Base-by-base conservation (phyloP, 2,888 invertebrate genomes). In the Aproaerema taeniolella region DNA sequence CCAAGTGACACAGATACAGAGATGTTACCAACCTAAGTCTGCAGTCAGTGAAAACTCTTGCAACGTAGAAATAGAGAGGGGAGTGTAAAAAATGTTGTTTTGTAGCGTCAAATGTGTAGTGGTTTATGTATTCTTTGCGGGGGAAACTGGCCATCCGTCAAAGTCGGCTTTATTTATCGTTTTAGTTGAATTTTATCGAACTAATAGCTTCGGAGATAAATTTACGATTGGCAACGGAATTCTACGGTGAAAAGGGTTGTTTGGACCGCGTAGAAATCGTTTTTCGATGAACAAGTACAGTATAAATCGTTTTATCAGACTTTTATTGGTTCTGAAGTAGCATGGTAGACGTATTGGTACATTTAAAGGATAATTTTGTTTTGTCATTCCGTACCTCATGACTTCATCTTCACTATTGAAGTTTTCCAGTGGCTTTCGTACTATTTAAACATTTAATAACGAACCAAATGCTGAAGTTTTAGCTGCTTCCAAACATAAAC, bases 121-220 rank as follows among this genome's bases (percentile, higher is more conserved):
- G 47, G 72, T 62, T 44, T 43, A 45, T 52, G 61, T 53, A 70
- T 82, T 80, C 78, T 81, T 80, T 75, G 68, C 60, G 65, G 75
- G 78, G 81, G 82, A 80, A 76, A 69, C 72, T 66, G 75, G 74
- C 71, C 69, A 85, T 85, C 75, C 80, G 81, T 78, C 77, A 78
- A 83, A 83, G 83, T 82, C 81, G 65, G 68, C 67, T 79, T 78
- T 85, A 85, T 85, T 85, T 85, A 85, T 85, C 80, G 85, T 83
- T 82, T 73, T 77, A 80, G 79, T 81, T 81, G 83, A 83, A 83
- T 85, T 83, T 85, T 85, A 85, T 85, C 82, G 80, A 72, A 83
- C 83, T 83, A 85, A 85, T 85, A 85, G 82, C 71, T 64, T 59
- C 55, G 55, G 78, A 82, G 82, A 85, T 83, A 77, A 69, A 85